These are phyloP conservation scores for Origma solitaria DNA, from an alignment of 2,113 vertebrate species.

Conservation along the genomic window DNA sequence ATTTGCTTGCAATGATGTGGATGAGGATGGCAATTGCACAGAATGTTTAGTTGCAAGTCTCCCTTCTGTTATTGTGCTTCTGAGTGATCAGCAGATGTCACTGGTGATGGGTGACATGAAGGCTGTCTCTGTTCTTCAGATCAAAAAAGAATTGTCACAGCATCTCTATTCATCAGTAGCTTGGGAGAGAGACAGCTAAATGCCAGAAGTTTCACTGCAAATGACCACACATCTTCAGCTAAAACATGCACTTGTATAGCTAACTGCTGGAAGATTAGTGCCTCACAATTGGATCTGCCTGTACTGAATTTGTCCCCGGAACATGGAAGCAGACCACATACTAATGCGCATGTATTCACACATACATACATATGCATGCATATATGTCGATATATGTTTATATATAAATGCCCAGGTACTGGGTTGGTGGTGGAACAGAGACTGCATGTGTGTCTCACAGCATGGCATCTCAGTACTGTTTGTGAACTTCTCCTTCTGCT, in stretches of 20 bases:
- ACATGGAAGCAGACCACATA: neutral
- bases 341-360: neutral
- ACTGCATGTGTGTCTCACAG: neutral
- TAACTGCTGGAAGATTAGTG: neutral
- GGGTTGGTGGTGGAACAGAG: neutral
- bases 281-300: neutral
- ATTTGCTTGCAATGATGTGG: slow-evolving; percentile 59
- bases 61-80: slow-evolving; percentile 62
- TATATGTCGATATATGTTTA: neutral
- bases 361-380: too few relatives aligned
- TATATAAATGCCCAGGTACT: neutral
- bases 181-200: neutral
- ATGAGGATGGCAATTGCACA: slow-evolving; percentile 55
- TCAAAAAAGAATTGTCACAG: neutral
- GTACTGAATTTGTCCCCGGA: neutral
- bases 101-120: slow-evolving; percentile 46
- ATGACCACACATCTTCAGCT: neutral
- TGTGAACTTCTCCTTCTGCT: neutral
- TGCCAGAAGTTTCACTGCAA: neutral
- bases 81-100: slow-evolving; percentile 59
- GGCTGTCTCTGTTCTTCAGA: neutral
- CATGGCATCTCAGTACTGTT: neutral
- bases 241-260: neutral
- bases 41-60: slow-evolving; percentile 63
- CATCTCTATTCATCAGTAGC: neutral